Percentiles rank a stretch among this genome's conserved stretches.
Evolutionary conservation across 2,113 vertebrate genomes (phyloP).

Genomic region (Syngnathus floridae): DNA sequence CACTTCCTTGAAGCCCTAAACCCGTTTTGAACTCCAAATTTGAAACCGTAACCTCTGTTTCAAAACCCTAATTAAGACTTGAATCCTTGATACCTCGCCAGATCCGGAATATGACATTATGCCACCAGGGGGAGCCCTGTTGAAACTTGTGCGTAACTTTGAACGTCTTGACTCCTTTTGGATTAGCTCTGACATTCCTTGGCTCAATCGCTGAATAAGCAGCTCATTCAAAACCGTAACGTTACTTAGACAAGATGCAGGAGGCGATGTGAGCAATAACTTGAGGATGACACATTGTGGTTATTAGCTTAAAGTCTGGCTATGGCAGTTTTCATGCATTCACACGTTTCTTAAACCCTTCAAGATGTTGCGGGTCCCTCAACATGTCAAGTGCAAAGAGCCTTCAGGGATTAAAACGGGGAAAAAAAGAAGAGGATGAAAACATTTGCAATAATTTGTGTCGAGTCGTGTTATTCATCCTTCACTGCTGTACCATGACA

Average conservation of each 20-base stretch:
- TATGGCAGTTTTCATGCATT: neutral
- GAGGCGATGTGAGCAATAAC: neutral
- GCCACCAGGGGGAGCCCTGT: neutral
- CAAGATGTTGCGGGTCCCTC: neutral
- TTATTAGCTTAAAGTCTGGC: neutral
- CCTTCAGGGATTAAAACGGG: neutral
- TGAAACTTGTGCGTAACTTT: neutral
- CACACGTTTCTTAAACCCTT: neutral
- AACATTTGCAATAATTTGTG: neutral
- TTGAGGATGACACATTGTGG: neutral
- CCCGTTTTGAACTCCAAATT: neutral
- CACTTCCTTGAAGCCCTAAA: too few species aligned
- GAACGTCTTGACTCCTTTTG: neutral
- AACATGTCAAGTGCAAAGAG: neutral
- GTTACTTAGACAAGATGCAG: neutral
- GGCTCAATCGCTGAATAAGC: neutral
- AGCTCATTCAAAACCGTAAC: neutral
- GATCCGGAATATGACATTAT: neutral
- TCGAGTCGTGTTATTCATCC: neutral
- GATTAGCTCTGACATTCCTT: neutral
- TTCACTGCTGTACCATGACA: neutral
- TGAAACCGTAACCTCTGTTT: neutral
- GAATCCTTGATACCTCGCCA: neutral
- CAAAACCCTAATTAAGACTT: too few species aligned
- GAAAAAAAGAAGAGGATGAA: neutral